A percentile compares a stretch with the other conserved stretches of the same genome.
Evolutionary conservation across 2,113 vertebrate genomes (phyloP).

Genomic region (Plecturocebus donacophilus): DNA sequence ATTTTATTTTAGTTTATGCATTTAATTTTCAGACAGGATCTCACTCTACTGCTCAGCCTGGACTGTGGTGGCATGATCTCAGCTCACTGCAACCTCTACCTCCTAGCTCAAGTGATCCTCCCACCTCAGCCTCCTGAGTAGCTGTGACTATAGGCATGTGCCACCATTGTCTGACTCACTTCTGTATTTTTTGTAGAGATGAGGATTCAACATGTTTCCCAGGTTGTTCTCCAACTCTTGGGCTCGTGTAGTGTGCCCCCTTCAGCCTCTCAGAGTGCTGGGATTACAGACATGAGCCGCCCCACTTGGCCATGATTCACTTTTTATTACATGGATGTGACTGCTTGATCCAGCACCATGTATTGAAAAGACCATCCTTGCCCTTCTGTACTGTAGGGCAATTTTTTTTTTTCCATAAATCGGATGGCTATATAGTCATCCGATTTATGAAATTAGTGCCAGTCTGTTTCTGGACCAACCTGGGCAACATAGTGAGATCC

Average conservation of each 20-base stretch:
- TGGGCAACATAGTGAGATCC: too few species aligned
- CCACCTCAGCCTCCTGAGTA: too few species aligned
- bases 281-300: too few species aligned
- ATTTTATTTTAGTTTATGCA: not conserved
- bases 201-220: not conserved
- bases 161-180: too few species aligned
- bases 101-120: too few species aligned
- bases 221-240: too few species aligned
- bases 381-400: not conserved
- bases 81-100: too few species aligned
- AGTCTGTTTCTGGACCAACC: not conserved
- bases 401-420: not conserved
- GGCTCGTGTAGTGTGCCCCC: too few species aligned
- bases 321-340: not conserved
- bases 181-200: too few species aligned
- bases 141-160: too few species aligned
- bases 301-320: not conserved
- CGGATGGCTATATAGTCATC: not conserved
- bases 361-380: not conserved
- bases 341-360: not conserved
- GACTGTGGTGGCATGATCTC: not conserved
- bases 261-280: too few species aligned
- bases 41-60: not conserved
- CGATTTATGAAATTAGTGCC: not conserved
- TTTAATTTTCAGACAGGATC: not conserved